These are phyloP conservation scores for Chromobotia macracanthus DNA, from an alignment of 2,797 vertebrate species.

Conservation along the genomic window DNA sequence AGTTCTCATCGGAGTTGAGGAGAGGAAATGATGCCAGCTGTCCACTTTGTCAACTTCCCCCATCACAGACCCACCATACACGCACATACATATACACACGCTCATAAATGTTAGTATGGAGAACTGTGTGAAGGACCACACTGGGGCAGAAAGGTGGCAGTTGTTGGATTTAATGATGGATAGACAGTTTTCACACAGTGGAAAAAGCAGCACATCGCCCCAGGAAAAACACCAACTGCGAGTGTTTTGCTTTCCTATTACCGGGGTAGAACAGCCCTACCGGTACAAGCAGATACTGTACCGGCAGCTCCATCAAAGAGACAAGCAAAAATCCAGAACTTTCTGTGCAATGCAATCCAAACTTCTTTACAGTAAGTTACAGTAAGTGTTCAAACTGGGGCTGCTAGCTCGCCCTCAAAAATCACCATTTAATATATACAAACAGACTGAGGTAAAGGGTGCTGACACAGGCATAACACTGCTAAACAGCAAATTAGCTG, in stretches of 20 bases:
- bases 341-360: background rate
- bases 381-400: background rate
- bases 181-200: conserved; percentile 46
- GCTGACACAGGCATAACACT: conserved; percentile 27
- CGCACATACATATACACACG: conserved; percentile 6
- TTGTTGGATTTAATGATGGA: conserved; percentile 50
- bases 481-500: conserved; percentile 62
- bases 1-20: conserved; percentile 57
- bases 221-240: conserved; percentile 61
- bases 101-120: background rate
- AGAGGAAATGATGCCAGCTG: conserved; percentile 64
- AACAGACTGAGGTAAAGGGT: background rate
- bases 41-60: conserved; percentile 47
- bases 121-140: conserved; percentile 25
- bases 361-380: background rate
- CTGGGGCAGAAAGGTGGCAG: conserved; percentile 34
- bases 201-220: conserved; percentile 67
- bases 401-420: background rate
- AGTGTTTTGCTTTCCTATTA: conserved; percentile 74
- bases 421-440: conserved; percentile 16
- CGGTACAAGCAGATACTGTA: conserved; percentile 65
- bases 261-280: conserved; percentile 66
- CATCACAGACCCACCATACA: conserved; percentile 50
- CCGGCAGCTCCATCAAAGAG: conserved; percentile 63
- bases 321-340: conserved; percentile 18